Evolutionary conservation across 2,888 invertebrate genomes (phyloP).

Genomic region (Elaeidobius kamerunicus): DNA sequence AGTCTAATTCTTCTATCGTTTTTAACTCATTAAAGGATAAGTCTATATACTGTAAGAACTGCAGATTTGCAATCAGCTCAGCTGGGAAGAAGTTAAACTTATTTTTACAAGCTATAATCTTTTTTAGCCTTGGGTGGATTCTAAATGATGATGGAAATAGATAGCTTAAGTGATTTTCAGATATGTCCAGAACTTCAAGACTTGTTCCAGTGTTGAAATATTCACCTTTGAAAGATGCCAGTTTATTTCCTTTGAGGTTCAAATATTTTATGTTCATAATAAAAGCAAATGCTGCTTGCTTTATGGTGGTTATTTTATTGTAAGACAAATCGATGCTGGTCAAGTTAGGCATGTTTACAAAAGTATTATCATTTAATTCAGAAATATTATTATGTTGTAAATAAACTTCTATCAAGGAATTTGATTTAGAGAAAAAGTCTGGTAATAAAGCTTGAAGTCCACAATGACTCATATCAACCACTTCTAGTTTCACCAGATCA

Average conservation of each 20-base stretch:
- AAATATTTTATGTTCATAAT: constrained; percentile 71
- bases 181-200: constrained; percentile 75
- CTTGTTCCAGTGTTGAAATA: constrained; percentile 81
- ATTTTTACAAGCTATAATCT: constrained; percentile 70
- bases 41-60: constrained; percentile 73
- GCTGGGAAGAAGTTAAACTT: constrained; percentile 83
- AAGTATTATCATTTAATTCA: constrained; percentile 74
- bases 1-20: constrained; percentile 79
- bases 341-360: constrained; percentile 73
- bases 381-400: constrained; percentile 70
- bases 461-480: constrained; percentile 71
- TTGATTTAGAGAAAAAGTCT: constrained; percentile 66
- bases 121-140: constrained; percentile 74
- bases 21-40: constrained; percentile 74
- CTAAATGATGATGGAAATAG: constrained; percentile 82
- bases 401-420: constrained; percentile 64
- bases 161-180: constrained; percentile 76
- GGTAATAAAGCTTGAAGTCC: constrained; percentile 71
- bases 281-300: constrained; percentile 73
- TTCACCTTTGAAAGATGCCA: constrained; percentile 79
- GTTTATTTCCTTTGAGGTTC: constrained; percentile 70
- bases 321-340: constrained; percentile 72
- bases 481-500: constrained; percentile 64
- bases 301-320: constrained; percentile 74
- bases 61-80: constrained; percentile 75